Conservation (phyloP, 2,113 vertebrate species). For the Tautogolabrus adspersus region DNA sequence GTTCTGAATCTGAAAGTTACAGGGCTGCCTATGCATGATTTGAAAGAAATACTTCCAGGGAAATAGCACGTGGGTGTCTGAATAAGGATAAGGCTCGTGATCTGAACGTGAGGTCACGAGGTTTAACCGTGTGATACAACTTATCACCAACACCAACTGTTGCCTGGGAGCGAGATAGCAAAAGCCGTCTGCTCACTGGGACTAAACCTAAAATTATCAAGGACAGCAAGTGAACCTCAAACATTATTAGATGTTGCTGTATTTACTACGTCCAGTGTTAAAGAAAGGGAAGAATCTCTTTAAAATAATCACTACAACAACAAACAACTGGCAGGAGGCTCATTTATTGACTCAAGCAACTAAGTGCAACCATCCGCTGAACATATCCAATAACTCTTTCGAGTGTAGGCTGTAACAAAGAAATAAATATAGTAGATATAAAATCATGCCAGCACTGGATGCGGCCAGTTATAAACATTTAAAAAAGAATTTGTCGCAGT, state of each 20-base stretch:
- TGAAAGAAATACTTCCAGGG: background rate
- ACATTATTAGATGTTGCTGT: too few species aligned
- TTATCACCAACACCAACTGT: constrained; percentile 64
- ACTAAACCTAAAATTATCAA: background rate
- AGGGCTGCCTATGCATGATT: background rate
- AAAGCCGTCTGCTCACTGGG: background rate
- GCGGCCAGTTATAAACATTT: constrained; percentile 64
- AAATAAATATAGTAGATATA: constrained; percentile 83
- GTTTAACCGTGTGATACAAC: background rate
- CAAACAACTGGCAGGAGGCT: constrained; percentile 59
- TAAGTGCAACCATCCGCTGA: constrained; percentile 66
- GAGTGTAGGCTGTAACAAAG: constrained; percentile 73
- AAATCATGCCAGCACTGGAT: constrained; percentile 73
- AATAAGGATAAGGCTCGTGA: constrained; percentile 27
- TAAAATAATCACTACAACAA: constrained; percentile 31
- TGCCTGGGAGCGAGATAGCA: constrained; percentile 50
- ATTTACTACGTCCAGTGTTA: background rate
- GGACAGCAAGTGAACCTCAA: background rate
- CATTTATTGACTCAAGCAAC: constrained; percentile 78
- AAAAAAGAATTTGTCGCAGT: constrained; percentile 59
- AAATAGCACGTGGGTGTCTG: background rate
- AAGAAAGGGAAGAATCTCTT: background rate
- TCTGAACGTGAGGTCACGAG: constrained; percentile 5
- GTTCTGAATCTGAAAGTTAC: background rate
- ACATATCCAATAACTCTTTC: constrained; percentile 60